A percentile compares a stretch with the other conserved stretches of the same genome.
phyloP scores from a whole-genome alignment of 2,888 invertebrate genomes.

The Entomobrya multifasciata region DNA sequence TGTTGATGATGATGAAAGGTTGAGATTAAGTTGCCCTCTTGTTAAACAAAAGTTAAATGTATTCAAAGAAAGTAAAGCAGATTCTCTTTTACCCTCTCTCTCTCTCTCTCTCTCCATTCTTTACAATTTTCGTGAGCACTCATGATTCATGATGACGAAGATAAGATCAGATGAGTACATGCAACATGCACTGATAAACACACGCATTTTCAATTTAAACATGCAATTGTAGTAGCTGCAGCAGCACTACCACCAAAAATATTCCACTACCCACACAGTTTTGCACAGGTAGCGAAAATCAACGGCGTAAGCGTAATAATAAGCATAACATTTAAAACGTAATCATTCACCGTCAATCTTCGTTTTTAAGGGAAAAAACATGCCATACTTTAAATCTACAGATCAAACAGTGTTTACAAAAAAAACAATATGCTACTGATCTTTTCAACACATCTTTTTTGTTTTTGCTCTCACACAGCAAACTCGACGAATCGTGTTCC shows the following conservation, averaged over 20 bases:
- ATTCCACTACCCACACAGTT: no score
- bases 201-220: slow-evolving; percentile 5
- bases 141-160: slow-evolving; percentile 10
- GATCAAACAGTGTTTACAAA: neutral
- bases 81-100: neutral
- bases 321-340: no score
- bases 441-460: neutral
- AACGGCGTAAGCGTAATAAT: no score
- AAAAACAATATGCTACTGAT: neutral
- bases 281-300: no score
- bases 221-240: neutral
- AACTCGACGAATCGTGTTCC: neutral
- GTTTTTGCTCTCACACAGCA: neutral
- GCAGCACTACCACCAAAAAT: no score
- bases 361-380: neutral
- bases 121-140: neutral
- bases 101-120: slow-evolving; percentile 17
- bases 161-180: neutral
- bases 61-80: slow-evolving; percentile 1
- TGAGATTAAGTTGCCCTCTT: neutral
- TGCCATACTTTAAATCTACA: neutral
- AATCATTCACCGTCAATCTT: no score
- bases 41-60: neutral
- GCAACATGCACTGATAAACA: slow-evolving; percentile 63
- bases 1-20: neutral